A percentile compares a stretch with the other conserved stretches of the same genome.
Evolutionary conservation across 2,113 vertebrate genomes (phyloP).

Genomic region (Setophaga coronata): DNA sequence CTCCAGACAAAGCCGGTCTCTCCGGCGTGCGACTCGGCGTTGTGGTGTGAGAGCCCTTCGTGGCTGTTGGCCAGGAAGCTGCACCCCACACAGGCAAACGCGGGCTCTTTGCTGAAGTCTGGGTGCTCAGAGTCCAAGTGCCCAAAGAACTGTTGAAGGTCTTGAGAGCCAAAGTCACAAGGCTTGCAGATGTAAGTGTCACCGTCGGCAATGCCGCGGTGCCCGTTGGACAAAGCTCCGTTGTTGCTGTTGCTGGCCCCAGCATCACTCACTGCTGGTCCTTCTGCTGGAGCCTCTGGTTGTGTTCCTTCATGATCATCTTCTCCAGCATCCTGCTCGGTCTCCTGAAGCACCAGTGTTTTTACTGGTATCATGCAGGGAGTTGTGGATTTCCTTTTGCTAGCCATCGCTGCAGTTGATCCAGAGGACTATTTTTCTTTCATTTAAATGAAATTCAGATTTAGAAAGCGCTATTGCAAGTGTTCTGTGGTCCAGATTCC

Average conservation of each 20-base stretch:
- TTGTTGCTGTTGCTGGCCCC: slow-evolving; percentile 48
- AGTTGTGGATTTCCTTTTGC: slow-evolving; percentile 95
- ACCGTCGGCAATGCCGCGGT: slow-evolving; percentile 67
- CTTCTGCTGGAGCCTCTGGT: slow-evolving; percentile 63
- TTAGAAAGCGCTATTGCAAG: slow-evolving; percentile 57
- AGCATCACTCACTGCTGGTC: slow-evolving; percentile 59
- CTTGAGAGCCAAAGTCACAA: slow-evolving; percentile 89
- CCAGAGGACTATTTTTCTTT: slow-evolving; percentile 24
- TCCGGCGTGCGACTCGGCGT: slow-evolving; percentile 79
- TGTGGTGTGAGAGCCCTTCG: slow-evolving; percentile 91
- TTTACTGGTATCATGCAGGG: slow-evolving; percentile 98
- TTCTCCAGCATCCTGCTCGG: slow-evolving; percentile 65
- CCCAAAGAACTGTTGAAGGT: slow-evolving; percentile 87
- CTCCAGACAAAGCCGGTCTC: slow-evolving; percentile 80
- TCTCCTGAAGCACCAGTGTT: slow-evolving; percentile 78
- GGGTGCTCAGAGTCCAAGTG: slow-evolving; percentile 90
- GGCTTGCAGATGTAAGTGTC: slow-evolving; percentile 86
- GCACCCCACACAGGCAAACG: slow-evolving; percentile 86
- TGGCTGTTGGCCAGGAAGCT: slow-evolving; percentile 86
- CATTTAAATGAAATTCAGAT: not conserved
- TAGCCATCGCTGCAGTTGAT: slow-evolving; percentile 83
- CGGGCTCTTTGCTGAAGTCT: slow-evolving; percentile 88
- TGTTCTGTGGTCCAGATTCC: slow-evolving; percentile 51
- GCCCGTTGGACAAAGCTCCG: slow-evolving; percentile 71
- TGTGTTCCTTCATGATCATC: slow-evolving; percentile 51